These are phyloP conservation scores for Diorhabda sublineata DNA, from an alignment of 1,140 invertebrate species.

Conservation along the genomic window DNA sequence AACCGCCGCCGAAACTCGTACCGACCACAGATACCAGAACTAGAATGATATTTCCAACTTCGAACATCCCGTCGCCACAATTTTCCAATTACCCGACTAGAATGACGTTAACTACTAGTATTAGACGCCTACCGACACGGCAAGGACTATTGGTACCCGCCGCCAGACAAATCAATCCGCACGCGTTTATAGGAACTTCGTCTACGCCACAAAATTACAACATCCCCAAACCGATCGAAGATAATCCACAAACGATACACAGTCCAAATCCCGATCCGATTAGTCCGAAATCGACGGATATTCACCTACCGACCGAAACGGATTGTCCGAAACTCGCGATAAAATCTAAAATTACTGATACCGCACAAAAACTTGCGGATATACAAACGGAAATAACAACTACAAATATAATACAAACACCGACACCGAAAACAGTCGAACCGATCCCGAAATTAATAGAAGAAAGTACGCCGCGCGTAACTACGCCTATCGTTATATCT, in stretches of 20 bases:
- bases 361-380: background rate
- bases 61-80: slow-evolving; percentile 22
- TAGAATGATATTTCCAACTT: slow-evolving; percentile 34
- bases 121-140: slow-evolving; percentile 24
- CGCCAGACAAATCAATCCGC: slow-evolving; percentile 24
- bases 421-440: background rate
- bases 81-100: slow-evolving; percentile 25
- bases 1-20: slow-evolving; percentile 34
- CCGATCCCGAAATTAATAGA: background rate
- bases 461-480: background rate
- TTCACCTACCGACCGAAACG: no score
- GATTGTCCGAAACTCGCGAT: no score
- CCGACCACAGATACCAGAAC: slow-evolving; percentile 21
- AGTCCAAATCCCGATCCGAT: background rate
- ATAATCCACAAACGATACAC: background rate
- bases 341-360: slow-evolving; percentile 15
- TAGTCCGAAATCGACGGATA: background rate
- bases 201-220: background rate
- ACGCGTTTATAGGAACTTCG: slow-evolving; percentile 16
- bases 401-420: background rate
- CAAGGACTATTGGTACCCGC: slow-evolving; percentile 29
- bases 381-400: background rate
- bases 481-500: slow-evolving; percentile 34
- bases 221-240: background rate
- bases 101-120: slow-evolving; percentile 34